Evolutionary conservation across 2,113 vertebrate genomes (phyloP).

Genomic region (Spizaetus ornatus): DNA sequence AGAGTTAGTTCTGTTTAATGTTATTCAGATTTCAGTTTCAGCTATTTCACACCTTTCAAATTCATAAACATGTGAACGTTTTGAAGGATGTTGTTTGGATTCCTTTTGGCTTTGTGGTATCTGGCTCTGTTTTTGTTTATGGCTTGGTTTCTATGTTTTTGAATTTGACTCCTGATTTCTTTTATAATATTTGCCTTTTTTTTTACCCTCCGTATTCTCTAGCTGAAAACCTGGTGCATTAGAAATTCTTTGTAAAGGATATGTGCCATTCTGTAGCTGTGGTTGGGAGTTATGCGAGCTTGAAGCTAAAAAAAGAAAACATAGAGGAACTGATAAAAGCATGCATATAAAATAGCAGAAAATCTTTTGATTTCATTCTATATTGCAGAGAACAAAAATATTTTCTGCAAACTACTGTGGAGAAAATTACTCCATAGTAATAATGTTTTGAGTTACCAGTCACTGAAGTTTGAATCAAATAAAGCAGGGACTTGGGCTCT

Average conservation of each 20-base stretch:
- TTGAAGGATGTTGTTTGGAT: conserved; percentile 16
- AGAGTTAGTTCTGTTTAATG: background rate
- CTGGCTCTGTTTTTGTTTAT: conserved; percentile 41
- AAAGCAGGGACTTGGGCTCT: background rate
- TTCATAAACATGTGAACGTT: background rate
- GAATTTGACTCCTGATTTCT: conserved; percentile 1
- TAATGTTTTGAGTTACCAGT: background rate
- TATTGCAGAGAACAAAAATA: background rate
- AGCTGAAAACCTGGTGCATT: background rate
- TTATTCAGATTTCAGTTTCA: conserved; percentile 9
- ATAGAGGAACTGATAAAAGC: background rate
- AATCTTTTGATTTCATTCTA: background rate
- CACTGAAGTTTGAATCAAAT: background rate
- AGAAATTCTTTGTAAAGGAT: background rate
- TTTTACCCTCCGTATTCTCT: background rate
- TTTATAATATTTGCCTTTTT: background rate
- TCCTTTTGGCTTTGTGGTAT: conserved; percentile 15
- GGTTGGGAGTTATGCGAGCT: background rate
- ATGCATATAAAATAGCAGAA: background rate
- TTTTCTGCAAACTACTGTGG: background rate
- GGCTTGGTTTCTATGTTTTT: conserved; percentile 7
- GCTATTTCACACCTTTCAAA: conserved; percentile 19
- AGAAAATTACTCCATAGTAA: background rate
- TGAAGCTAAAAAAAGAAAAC: background rate
- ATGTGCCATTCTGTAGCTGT: background rate